Conservation (phyloP, 2,888 invertebrate species). For the Scelioninae gen. 1 region DNA sequence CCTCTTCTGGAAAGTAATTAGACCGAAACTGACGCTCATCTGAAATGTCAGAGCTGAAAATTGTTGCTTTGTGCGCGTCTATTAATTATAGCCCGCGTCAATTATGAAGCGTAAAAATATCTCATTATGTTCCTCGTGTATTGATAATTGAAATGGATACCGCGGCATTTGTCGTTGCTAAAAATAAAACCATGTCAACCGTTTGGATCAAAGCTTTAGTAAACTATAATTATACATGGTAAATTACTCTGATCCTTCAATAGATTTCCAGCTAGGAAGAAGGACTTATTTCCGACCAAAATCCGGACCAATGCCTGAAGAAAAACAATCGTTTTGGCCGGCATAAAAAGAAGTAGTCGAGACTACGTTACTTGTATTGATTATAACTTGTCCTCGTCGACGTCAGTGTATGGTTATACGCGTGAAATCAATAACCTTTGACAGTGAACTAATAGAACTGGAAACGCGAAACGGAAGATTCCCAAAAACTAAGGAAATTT, state of each 20-base stretch:
- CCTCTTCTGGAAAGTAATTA: constrained; percentile 16
- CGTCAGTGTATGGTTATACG: constrained; percentile 74
- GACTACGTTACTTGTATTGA: constrained; percentile 73
- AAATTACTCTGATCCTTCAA: constrained; percentile 7
- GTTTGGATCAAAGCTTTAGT: not conserved
- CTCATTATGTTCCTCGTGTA: no score
- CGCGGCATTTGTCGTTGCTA: constrained; percentile 33
- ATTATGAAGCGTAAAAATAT: no score
- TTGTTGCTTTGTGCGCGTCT: no score
- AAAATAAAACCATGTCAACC: constrained; percentile 31
- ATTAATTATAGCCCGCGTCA: no score
- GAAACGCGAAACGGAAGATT: constrained; percentile 17
- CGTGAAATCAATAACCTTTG: constrained; percentile 74
- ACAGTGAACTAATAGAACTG: constrained; percentile 65
- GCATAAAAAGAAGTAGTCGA: constrained; percentile 58
- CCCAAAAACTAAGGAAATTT: no score
- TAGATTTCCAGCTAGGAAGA: not conserved
- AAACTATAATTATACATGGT: constrained; percentile 2
- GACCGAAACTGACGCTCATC: constrained; percentile 13
- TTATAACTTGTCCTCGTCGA: constrained; percentile 73
- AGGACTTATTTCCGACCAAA: constrained; percentile 17
- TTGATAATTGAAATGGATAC: constrained; percentile 40
- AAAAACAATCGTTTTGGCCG: constrained; percentile 64
- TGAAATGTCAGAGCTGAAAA: no score
- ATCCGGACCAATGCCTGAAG: constrained; percentile 30